A percentile compares a stretch with the other conserved stretches of the same genome.
Evolutionary conservation across 2,888 invertebrate genomes (phyloP).

Genomic region (Aplocera efformata): DNA sequence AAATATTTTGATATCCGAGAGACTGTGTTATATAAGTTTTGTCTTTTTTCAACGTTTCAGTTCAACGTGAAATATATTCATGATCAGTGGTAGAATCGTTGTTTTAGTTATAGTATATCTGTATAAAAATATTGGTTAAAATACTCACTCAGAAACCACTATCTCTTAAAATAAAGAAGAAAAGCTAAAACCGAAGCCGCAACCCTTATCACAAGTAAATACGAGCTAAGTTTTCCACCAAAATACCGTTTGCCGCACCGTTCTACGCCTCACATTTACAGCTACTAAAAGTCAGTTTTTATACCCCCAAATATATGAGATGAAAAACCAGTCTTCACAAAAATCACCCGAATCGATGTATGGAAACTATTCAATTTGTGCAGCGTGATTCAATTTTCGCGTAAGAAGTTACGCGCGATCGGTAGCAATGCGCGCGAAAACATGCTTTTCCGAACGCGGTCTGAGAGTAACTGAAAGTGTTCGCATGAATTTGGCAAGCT

Average conservation of each 20-base stretch:
- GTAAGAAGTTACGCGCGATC: conserved; percentile 39
- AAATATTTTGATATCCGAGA: no score
- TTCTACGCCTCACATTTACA: background rate
- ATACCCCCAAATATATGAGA: no score
- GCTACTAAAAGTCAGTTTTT: conserved; percentile 5
- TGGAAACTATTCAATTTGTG: background rate
- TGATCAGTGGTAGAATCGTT: no score
- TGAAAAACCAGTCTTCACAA: no score
- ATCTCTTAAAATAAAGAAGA: background rate
- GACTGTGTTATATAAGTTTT: no score
- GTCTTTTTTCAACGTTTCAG: no score
- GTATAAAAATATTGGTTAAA: no score
- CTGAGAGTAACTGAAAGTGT: conserved; percentile 55
- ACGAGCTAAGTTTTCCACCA: conserved; percentile 6
- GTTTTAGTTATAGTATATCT: no score
- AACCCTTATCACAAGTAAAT: conserved; percentile 5
- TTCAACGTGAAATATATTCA: no score
- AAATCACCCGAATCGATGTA: no score
- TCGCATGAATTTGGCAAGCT: conserved; percentile 12
- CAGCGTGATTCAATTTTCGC: conserved; percentile 7
- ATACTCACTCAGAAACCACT: background rate
- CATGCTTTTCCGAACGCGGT: conserved; percentile 46
- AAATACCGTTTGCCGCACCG: conserved; percentile 6
- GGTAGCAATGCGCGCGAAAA: conserved; percentile 28
- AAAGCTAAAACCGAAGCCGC: conserved; percentile 13